A percentile compares a stretch with the other conserved stretches of the same genome.
These are phyloP conservation scores for Florisuga fusca DNA, from an alignment of 2,797 vertebrate species.

Conservation along the genomic window DNA sequence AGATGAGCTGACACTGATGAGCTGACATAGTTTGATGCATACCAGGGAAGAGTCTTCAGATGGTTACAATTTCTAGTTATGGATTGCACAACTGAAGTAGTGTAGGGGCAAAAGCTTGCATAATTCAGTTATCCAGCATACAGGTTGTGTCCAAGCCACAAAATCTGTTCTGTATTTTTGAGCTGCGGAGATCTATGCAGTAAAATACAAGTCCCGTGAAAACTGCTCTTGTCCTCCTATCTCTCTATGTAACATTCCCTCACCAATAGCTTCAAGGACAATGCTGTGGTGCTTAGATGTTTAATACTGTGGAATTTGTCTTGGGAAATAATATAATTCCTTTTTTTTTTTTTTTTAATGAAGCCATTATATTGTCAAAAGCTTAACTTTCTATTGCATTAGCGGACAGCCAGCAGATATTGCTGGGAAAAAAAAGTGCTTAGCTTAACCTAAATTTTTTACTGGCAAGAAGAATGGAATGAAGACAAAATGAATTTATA, in stretches of 20 bases:
- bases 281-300: background rate
- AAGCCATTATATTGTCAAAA: constrained; percentile 55
- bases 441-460: constrained; percentile 59
- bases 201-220: background rate
- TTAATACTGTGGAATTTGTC: constrained; percentile 37
- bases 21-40: background rate
- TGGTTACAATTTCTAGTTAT: background rate
- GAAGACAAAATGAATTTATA: constrained; percentile 71
- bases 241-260: constrained; percentile 21
- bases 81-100: background rate
- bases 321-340: constrained; percentile 46
- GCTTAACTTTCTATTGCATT: constrained; percentile 42
- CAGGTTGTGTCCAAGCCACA: background rate
- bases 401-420: constrained; percentile 1
- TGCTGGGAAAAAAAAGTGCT: constrained; percentile 54
- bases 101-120: background rate
- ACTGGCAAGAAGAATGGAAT: constrained; percentile 46
- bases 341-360: constrained; percentile 38
- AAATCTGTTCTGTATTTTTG: background rate
- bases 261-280: constrained; percentile 20
- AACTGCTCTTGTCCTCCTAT: background rate
- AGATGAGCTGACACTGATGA: fast-evolving
- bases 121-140: background rate
- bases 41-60: background rate
- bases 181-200: background rate